These are phyloP conservation scores for Cephonodes hylas DNA, from an alignment of 2,888 invertebrate species.

Conservation along the genomic window DNA sequence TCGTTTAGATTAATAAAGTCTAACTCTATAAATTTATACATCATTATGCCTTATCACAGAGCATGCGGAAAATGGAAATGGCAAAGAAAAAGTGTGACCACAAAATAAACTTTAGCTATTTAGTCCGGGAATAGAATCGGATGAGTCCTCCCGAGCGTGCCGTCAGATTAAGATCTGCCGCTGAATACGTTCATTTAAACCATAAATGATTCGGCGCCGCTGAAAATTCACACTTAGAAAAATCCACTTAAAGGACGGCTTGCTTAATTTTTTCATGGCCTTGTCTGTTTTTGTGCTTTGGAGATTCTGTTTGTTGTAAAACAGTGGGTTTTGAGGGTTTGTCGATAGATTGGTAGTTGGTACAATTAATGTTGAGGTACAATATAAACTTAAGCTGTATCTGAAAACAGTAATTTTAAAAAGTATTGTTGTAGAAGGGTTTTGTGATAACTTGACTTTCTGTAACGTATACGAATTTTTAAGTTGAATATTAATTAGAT, in stretches of 20 bases:
- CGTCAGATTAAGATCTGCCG: slow-evolving; percentile 62
- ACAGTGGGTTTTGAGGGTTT: neutral
- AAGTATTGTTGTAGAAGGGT: too few species aligned
- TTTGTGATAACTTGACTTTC: too few species aligned
- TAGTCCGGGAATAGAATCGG: slow-evolving; percentile 65
- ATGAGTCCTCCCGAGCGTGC: slow-evolving; percentile 63
- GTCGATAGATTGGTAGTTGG: too few species aligned
- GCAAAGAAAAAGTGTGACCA: slow-evolving; percentile 32
- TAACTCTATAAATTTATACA: too few species aligned
- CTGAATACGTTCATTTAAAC: slow-evolving; percentile 65
- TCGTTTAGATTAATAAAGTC: too few species aligned
- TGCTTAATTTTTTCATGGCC: neutral
- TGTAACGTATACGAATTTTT: too few species aligned
- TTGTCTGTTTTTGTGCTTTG: neutral
- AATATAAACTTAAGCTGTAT: too few species aligned
- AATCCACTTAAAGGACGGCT: slow-evolving; percentile 28
- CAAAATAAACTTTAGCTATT: slow-evolving; percentile 68
- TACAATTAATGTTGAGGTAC: too few species aligned
- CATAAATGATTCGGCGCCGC: slow-evolving; percentile 52
- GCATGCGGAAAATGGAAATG: neutral
- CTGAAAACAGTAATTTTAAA: too few species aligned
- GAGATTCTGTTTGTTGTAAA: neutral
- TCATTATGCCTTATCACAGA: neutral
- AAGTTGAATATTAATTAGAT: too few species aligned
- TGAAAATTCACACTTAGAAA: slow-evolving; percentile 30